Percentiles rank a stretch among this genome's conserved stretches.
These are phyloP conservation scores for Kobus ellipsiprymnus DNA, from an alignment of 2,113 vertebrate genomes.

Conservation along the genomic window DNA sequence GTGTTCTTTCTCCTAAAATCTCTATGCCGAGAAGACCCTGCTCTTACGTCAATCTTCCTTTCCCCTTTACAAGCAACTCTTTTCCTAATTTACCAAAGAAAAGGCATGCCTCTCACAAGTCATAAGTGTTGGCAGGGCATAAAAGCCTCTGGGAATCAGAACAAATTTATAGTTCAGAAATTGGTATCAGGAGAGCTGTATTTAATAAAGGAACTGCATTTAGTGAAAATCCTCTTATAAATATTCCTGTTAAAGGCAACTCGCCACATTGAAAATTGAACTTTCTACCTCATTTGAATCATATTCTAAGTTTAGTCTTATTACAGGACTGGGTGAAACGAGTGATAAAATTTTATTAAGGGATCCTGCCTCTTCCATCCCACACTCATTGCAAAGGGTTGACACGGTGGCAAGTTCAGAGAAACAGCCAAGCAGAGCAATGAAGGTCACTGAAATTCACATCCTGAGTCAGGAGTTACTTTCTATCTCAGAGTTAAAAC, in stretches of 20 bases:
- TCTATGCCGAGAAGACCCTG: neutral
- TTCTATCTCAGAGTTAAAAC: neutral
- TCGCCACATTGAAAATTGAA: neutral
- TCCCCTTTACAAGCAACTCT: neutral
- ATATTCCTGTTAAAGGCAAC: neutral
- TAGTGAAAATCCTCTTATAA: neutral
- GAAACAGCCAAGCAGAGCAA: neutral
- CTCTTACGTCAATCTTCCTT: neutral
- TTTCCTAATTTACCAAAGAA: neutral
- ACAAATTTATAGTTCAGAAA: neutral
- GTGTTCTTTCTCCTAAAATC: neutral
- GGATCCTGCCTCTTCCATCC: neutral
- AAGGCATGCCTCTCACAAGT: neutral
- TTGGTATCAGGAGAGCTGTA: neutral
- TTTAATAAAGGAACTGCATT: neutral
- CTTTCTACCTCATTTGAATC: neutral
- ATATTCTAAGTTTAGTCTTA: neutral
- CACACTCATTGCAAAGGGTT: neutral
- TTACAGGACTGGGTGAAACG: neutral
- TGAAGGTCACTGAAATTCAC: neutral
- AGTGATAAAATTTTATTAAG: neutral
- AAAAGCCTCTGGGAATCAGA: neutral
- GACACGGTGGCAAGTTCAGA: neutral
- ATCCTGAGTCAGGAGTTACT: too few relatives aligned
- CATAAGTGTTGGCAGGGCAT: neutral